A percentile compares a stretch with the other conserved stretches of the same genome.
Evolutionary conservation across 2,113 vertebrate genomes (phyloP).

Genomic region (Alaudala cheleensis): DNA sequence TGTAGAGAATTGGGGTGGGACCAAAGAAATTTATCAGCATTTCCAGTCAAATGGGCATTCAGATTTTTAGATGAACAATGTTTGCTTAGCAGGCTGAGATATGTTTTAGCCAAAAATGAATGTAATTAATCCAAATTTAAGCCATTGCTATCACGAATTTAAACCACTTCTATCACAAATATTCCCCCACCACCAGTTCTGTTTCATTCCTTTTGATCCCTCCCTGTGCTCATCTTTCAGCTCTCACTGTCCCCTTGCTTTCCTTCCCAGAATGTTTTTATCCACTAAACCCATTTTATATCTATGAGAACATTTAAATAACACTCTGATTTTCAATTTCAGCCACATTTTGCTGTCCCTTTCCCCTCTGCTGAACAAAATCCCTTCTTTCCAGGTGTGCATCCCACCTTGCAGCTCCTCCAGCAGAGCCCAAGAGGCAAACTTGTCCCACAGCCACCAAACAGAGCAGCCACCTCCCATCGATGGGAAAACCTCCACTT

Average conservation of each 20-base stretch:
- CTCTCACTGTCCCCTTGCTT: not conserved
- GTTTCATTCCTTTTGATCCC: not conserved
- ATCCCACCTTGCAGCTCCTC: not conserved
- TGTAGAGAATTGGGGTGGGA: not conserved
- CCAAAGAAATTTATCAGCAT: not conserved
- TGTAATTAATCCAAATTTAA: not conserved
- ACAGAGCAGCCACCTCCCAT: not conserved
- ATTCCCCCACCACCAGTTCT: not conserved
- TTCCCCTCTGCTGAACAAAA: not conserved
- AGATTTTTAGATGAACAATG: not conserved
- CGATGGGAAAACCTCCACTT: not conserved
- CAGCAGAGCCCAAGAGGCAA: not conserved
- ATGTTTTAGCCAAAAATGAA: not conserved
- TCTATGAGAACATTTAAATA: not conserved
- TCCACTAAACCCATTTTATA: not conserved
- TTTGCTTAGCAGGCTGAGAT: not conserved
- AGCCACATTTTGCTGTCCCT: not conserved
- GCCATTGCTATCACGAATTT: not conserved
- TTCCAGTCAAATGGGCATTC: not conserved
- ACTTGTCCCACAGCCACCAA: not conserved
- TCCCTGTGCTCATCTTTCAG: not conserved
- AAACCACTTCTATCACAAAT: not conserved
- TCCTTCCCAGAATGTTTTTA: not conserved
- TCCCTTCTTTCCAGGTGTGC: not conserved
- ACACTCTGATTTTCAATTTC: not conserved